These are phyloP conservation scores for Gambusia affinis DNA, from an alignment of 2,113 vertebrate genomes.

Conservation along the genomic window DNA sequence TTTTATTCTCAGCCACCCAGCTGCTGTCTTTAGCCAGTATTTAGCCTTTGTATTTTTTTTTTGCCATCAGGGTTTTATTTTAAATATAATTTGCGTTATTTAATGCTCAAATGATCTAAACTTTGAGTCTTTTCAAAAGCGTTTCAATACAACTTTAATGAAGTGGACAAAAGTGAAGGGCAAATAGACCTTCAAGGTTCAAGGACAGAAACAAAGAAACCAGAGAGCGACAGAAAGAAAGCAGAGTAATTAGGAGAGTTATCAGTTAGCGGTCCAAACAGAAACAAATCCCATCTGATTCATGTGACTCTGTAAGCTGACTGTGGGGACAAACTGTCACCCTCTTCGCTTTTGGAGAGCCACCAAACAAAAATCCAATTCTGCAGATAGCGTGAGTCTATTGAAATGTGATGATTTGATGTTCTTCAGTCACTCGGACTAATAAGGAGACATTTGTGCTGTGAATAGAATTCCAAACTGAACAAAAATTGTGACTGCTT, in stretches of 20 bases:
- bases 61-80: neutral
- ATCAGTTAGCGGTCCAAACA: slow-evolving; percentile 11
- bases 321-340: slow-evolving; percentile 3
- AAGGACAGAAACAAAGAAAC: slow-evolving; percentile 37
- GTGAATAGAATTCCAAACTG: slow-evolving; percentile 26
- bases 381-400: slow-evolving; percentile 23
- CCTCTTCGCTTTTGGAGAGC: neutral
- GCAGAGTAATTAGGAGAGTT: slow-evolving; percentile 26
- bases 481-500: slow-evolving; percentile 38
- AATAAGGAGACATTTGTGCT: slow-evolving; percentile 36
- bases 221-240: neutral
- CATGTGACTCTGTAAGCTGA: neutral
- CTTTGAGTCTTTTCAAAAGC: slow-evolving; percentile 28
- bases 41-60: neutral
- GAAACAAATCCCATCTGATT: slow-evolving; percentile 28
- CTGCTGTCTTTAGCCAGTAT: neutral
- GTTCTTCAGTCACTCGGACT: slow-evolving; percentile 27
- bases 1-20: too few species aligned
- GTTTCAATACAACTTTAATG: slow-evolving; percentile 14
- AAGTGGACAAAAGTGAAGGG: slow-evolving; percentile 24
- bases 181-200: slow-evolving; percentile 35
- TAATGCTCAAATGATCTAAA: neutral
- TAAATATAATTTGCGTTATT: neutral
- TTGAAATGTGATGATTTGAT: slow-evolving; percentile 31
- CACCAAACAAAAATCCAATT: slow-evolving; percentile 42